Evolutionary conservation across 2,113 vertebrate genomes (phyloP).

Genomic region (Atractosteus spatula): DNA sequence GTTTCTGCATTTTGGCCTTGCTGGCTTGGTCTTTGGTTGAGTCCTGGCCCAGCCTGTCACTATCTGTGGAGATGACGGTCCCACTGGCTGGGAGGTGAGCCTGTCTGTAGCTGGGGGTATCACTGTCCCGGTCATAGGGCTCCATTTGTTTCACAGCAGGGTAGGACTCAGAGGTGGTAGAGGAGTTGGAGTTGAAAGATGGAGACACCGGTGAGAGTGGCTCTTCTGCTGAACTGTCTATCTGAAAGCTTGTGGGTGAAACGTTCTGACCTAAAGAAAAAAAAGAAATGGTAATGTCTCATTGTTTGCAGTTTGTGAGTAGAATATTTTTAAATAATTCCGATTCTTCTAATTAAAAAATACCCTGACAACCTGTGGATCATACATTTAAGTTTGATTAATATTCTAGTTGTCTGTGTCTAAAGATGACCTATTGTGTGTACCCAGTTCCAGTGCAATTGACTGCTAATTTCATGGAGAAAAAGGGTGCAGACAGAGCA

Average conservation of each 20-base stretch:
- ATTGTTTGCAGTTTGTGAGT: neutral
- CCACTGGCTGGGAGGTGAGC: constrained; percentile 39
- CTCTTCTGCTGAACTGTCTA: constrained; percentile 52
- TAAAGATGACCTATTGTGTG: too few relatives aligned
- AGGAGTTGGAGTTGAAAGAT: constrained; percentile 52
- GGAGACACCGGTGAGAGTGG: constrained; percentile 51
- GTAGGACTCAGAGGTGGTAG: constrained; percentile 44
- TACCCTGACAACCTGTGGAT: too few relatives aligned
- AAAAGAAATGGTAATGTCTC: neutral
- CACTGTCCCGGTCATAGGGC: constrained; percentile 47
- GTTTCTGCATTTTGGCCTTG: constrained; percentile 38
- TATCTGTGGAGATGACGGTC: constrained; percentile 44
- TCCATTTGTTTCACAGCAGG: constrained; percentile 57
- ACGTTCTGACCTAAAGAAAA: constrained; percentile 54
- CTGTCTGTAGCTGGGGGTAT: constrained; percentile 34
- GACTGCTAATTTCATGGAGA: neutral
- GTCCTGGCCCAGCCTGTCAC: constrained; percentile 39
- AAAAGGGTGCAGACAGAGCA: neutral
- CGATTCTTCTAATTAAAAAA: too few relatives aligned
- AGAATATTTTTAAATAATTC: too few relatives aligned
- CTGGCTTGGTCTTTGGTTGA: constrained; percentile 16
- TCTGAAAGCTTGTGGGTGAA: constrained; percentile 56
- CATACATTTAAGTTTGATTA: too few relatives aligned
- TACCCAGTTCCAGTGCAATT: too few relatives aligned
- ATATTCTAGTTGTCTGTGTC: too few relatives aligned